Percentiles rank a stretch among this genome's conserved stretches.
Evolutionary conservation across 1,140 invertebrate species (phyloP).

Genomic region (Danaus melanippus): DNA sequence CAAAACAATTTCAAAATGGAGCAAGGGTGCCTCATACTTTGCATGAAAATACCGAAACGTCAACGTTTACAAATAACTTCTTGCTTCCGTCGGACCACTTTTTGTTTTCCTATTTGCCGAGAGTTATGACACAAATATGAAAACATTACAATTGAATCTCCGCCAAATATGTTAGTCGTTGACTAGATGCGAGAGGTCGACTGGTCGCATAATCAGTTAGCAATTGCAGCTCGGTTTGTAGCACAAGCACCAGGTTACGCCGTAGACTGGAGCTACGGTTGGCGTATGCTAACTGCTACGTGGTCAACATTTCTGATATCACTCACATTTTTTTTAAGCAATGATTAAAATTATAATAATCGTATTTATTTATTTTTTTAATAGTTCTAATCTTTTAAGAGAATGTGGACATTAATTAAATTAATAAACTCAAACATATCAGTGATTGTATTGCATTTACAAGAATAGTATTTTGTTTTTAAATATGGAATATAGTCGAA

Average conservation of each 20-base stretch:
- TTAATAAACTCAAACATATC: background rate
- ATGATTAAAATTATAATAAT: slow-evolving; percentile 1
- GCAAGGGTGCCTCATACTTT: slow-evolving; percentile 51
- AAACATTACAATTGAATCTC: slow-evolving; percentile 67
- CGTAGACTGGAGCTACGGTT: slow-evolving; percentile 44
- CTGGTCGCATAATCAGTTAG: slow-evolving; percentile 47
- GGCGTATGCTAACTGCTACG: slow-evolving; percentile 19
- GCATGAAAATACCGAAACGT: slow-evolving; percentile 63
- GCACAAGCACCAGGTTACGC: slow-evolving; percentile 37
- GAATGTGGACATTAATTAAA: slow-evolving; percentile 8
- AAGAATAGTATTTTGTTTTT: too few species aligned
- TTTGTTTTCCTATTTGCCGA: slow-evolving; percentile 58
- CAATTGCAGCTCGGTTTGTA: slow-evolving; percentile 23
- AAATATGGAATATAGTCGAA: too few species aligned
- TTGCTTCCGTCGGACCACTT: slow-evolving; percentile 46
- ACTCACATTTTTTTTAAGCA: background rate
- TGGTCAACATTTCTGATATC: slow-evolving; percentile 9
- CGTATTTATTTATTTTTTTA: background rate
- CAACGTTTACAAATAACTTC: slow-evolving; percentile 66
- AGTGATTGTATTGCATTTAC: too few species aligned
- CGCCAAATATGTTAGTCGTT: slow-evolving; percentile 62
- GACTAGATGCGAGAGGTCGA: slow-evolving; percentile 37
- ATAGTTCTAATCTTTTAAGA: slow-evolving; percentile 1
- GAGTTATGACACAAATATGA: slow-evolving; percentile 66
- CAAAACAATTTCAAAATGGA: slow-evolving; percentile 66